Base-by-base conservation (phyloP, 2,113 vertebrate species). In the Brienomyrus longianalis region DNA sequence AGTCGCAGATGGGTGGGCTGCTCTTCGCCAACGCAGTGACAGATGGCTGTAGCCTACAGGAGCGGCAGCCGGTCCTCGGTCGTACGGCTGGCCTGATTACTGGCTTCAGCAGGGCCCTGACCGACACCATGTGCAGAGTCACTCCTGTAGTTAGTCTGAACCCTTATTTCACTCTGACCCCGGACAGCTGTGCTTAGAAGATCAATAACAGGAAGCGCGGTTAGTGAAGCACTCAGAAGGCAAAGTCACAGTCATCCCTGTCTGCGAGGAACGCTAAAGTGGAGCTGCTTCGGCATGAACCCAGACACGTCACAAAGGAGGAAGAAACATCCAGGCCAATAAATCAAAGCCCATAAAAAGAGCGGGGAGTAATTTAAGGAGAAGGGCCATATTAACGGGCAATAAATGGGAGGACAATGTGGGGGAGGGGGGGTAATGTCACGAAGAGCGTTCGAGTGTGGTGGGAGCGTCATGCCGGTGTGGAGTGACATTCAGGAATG, bases 261-360 rank as follows among this genome's bases (percentile, higher is more conserved):
- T 19, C 17, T 80, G 35, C 2, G 13, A 39, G 31, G 35, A 80
- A 13, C 31, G 35, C 15, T 5, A 19, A 39, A 19, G 4, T 35
- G 17, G 74, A 43, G 31, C 74, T 10, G 17, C 50, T 87, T 19
- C 31, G 48, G 51, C n/a, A 56, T 56, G 54, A 4, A 87, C 27
- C 85, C 50, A 31, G 85, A 11, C n/a, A 23, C 11, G 3, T 39
- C 51, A n/a, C 27, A 9, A 17, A 87, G 27, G 27, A 13, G 51
- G 85, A 19, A 19, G 85, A 56, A 21, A 54, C 7, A 3, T 43
- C 51, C 48, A 5, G n/a, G 31, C 2, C 31, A 56, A 87, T 87
- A 87, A 89, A 84, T 83, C 51, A 84, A 10, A 48, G 88, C 52
- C 80, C 21, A 62, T 62, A 62, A 85, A 80, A 89, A 8, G n/a